These are phyloP conservation scores for Meganola albula DNA, from an alignment of 2,888 invertebrate genomes.

Conservation along the genomic window DNA sequence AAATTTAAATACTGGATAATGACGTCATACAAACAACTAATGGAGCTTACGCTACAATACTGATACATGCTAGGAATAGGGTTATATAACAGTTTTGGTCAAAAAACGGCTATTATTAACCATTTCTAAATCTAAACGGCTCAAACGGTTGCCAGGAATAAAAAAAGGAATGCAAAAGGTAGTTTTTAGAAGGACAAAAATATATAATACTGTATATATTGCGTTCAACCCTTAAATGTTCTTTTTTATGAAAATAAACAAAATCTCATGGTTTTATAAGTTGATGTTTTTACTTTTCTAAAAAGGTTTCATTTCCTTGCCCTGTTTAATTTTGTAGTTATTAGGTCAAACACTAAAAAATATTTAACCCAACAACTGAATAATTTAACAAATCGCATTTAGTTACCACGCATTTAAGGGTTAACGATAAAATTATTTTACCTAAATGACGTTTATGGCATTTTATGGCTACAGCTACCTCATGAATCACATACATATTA, in stretches of 20 bases:
- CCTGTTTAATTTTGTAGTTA: no score
- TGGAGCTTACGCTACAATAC: conserved; percentile 66
- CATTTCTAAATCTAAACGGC: conserved; percentile 47
- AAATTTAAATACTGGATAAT: no score
- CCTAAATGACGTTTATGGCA: conserved; percentile 60
- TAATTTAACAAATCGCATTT: no score
- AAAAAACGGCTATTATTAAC: conserved; percentile 28
- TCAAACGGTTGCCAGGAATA: conserved; percentile 48
- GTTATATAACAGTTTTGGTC: conserved; percentile 48
- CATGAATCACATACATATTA: conserved; percentile 66
- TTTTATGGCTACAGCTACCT: conserved; percentile 77
- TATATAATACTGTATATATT: conserved; percentile 49
- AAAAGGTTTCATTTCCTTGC: no score
- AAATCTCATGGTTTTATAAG: no score
- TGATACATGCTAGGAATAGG: conserved; percentile 66
- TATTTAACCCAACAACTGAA: no score
- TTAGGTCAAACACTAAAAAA: no score
- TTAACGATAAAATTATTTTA: no score
- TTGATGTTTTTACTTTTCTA: no score
- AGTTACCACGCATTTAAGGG: conserved; percentile 1
- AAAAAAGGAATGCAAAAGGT: conserved; percentile 59
- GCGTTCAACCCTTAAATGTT: conserved; percentile 26
- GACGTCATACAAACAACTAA: conserved; percentile 61
- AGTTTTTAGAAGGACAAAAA: conserved; percentile 32
- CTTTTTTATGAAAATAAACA: no score